Evolutionary conservation across 2,888 invertebrate genomes (phyloP), one percentile per base, ranked within the genome.

Genomic region (Epinotia bilunana): DNA sequence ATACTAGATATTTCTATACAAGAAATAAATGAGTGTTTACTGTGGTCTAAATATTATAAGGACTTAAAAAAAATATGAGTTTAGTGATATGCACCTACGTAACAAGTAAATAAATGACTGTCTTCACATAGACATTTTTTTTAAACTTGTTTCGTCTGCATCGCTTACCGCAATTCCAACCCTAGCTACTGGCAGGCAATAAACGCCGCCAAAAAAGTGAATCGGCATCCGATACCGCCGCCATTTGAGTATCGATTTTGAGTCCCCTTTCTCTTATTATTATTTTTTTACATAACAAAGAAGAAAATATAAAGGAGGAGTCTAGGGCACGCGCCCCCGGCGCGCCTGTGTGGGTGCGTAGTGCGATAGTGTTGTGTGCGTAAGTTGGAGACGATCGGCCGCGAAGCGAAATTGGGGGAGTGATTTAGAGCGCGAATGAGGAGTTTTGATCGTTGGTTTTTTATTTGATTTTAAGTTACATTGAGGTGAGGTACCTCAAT

Each of bases 251-350:
- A 94, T 94, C 90, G 93, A 93, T 94, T 93, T 91, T 89, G 80
- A 86, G 87, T 91, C 92, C 93, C 93, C 93, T 92, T 92, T 92
- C 91, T 89, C 88, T 84, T 88, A 92, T 93, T 93, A 90, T 90
- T 90, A 88, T 91, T 93, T 92, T 92, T 93, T 92, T 93, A 93
- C 93, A 93, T 93, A 93, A 93, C 93, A 93, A 94, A 92, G 92
- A 90, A 89, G 89, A 93, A 93, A 93, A 91, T 88, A 89, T 91
- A 91, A 89, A 93, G 93, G 93, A 91, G 93, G 93, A 92, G 92
- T 90, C 91, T 84, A 89, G 91, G 91, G 89, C 83, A 84, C 86
- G 90, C 88, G 85, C 88, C 91, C 91, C 90, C 88, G 83, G 81
- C 74, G 81, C 79, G 87, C 83, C 85, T 85, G 86, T 77, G 83